phyloP scores from a whole-genome alignment of 2,113 vertebrate species.

The Lucifuga dentata region DNA sequence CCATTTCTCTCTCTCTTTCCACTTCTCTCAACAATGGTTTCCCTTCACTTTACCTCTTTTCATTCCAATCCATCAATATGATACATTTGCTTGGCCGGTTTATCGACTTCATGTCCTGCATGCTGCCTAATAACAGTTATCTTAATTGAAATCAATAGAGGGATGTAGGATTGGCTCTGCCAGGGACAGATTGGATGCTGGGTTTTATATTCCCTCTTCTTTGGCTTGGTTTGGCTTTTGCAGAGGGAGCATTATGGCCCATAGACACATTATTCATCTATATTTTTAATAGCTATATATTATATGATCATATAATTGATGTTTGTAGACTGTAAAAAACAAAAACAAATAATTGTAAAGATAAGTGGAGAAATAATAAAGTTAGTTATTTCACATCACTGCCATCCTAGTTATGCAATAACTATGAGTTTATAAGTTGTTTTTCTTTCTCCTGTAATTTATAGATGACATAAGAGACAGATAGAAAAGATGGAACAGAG shows the following conservation, averaged over 20 bases:
- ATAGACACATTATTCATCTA: not conserved
- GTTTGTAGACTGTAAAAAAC: no score
- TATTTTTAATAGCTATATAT: no score
- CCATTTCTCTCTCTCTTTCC: constrained; percentile 38
- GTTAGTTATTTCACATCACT: not conserved
- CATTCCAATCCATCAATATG: constrained; percentile 36
- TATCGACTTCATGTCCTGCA: constrained; percentile 50
- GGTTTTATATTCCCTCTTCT: constrained; percentile 24
- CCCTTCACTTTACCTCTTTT: constrained; percentile 11
- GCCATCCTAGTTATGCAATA: not conserved
- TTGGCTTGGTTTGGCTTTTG: constrained; percentile 6
- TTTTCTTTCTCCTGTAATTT: constrained; percentile 42
- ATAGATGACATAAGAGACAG: constrained; percentile 55
- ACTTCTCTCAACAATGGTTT: constrained; percentile 24
- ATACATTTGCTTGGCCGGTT: constrained; percentile 27
- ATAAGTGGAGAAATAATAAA: no score
- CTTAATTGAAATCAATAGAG: constrained; percentile 76
- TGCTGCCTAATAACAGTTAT: constrained; percentile 69
- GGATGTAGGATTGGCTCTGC: constrained; percentile 48
- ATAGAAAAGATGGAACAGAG: constrained; percentile 67
- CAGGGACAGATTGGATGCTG: constrained; percentile 26
- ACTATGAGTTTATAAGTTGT: not conserved
- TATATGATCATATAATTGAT: no score
- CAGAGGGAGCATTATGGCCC: not conserved
- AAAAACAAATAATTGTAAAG: no score